These are phyloP conservation scores for Scophthalmus maximus DNA, from an alignment of 2,113 vertebrate genomes.

Conservation along the genomic window DNA sequence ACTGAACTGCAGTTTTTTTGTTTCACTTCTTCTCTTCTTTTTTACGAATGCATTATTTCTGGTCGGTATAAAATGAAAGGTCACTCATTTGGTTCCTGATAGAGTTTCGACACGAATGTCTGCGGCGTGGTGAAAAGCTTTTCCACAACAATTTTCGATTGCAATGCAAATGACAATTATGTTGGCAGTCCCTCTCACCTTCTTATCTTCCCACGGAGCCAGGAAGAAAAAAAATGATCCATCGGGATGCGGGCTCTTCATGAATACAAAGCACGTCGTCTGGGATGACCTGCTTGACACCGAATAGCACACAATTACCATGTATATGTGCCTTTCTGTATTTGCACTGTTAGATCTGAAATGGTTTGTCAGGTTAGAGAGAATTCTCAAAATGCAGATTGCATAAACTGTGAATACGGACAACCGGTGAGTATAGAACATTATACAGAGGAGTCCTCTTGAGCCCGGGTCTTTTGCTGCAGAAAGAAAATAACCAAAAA, in stretches of 20 bases:
- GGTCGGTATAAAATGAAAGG: conserved; percentile 56
- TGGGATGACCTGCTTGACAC: conserved; percentile 62
- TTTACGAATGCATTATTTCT: conserved; percentile 48
- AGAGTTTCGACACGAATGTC: conserved; percentile 61
- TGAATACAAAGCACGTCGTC: conserved; percentile 74
- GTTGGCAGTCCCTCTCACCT: conserved; percentile 55
- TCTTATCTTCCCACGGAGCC: conserved; percentile 64
- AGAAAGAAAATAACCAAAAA: conserved; percentile 27
- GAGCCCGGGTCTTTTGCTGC: conserved; percentile 22
- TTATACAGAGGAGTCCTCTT: no score
- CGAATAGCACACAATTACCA: conserved; percentile 65
- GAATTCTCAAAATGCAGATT: conserved; percentile 48
- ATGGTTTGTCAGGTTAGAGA: conserved; percentile 41
- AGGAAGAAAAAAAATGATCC: conserved; percentile 56
- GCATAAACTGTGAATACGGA: conserved; percentile 20
- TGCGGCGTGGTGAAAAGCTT: conserved; percentile 36
- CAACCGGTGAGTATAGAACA: conserved; percentile 2
- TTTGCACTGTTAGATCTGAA: conserved; percentile 44
- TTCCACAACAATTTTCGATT: conserved; percentile 35
- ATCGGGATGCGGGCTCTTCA: conserved; percentile 52
- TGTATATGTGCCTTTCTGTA: conserved; percentile 62
- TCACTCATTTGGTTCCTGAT: conserved; percentile 46
- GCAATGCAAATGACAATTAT: conserved; percentile 74
- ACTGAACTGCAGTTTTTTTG: conserved; percentile 34
- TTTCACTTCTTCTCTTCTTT: conserved; percentile 43